A percentile compares a stretch with the other conserved stretches of the same genome.
Conservation (phyloP, 2,797 vertebrate species). For the Enteromius viviparus region DNA sequence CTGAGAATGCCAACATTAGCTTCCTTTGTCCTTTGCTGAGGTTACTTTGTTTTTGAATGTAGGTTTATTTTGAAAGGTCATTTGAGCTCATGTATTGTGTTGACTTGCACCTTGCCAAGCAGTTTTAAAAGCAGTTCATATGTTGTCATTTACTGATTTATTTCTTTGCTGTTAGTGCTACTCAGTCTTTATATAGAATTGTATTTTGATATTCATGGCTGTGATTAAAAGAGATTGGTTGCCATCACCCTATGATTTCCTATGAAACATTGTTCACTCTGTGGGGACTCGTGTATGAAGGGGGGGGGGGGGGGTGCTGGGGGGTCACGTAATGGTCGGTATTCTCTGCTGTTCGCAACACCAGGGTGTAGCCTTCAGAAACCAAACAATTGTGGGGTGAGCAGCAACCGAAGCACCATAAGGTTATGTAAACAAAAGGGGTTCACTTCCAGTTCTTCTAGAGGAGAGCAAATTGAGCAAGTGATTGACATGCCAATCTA, state of each 20-base stretch:
- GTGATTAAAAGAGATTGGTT: slow-evolving; percentile 24
- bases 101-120: background rate
- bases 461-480: slow-evolving; percentile 65
- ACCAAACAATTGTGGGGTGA: slow-evolving; percentile 23
- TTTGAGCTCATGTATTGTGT: background rate
- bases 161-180: slow-evolving; percentile 12
- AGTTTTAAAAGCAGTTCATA: background rate
- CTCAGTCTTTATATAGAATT: slow-evolving; percentile 9
- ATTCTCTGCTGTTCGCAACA: slow-evolving; percentile 14
- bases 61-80: background rate
- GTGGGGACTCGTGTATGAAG: slow-evolving; percentile 25
- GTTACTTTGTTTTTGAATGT: background rate
- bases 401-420: background rate
- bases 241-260: slow-evolving; percentile 16
- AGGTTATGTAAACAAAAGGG: slow-evolving; percentile 36
- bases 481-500: slow-evolving; percentile 38
- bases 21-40: background rate
- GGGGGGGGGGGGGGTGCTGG: too few species aligned
- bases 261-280: slow-evolving; percentile 7
- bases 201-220: slow-evolving; percentile 25
- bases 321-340: slow-evolving; percentile 5
- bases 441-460: slow-evolving; percentile 38
- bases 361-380: slow-evolving; percentile 18
- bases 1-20: background rate
- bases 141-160: slow-evolving; percentile 1